A percentile compares a stretch with the other conserved stretches of the same genome.
Conservation (phyloP, 2,888 invertebrate genomes). For the Sminthurides aquaticus region DNA sequence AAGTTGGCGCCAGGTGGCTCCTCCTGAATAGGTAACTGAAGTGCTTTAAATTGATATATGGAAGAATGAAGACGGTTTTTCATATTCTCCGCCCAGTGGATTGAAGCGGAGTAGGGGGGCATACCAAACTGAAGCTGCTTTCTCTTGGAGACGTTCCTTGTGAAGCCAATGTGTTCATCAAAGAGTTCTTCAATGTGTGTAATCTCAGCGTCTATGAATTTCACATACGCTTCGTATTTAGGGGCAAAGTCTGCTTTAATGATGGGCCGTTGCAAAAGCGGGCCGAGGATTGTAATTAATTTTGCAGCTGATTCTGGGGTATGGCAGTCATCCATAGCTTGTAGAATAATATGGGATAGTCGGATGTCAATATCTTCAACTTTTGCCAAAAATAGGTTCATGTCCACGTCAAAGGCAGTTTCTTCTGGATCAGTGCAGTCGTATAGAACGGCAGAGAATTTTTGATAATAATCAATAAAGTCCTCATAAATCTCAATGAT, state of each 20-base stretch:
- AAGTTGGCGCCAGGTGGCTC: conserved; percentile 55
- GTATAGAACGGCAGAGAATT: conserved; percentile 75
- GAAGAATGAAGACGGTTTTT: conserved; percentile 22
- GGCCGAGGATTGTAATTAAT: conserved; percentile 81
- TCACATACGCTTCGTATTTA: conserved; percentile 72
- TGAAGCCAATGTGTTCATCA: conserved; percentile 6
- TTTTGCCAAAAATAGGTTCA: conserved; percentile 69
- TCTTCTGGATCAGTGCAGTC: conserved; percentile 84
- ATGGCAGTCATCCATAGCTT: conserved; percentile 86
- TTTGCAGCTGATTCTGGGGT: conserved; percentile 68
- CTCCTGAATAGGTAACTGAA: conserved; percentile 25
- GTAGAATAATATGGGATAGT: conserved; percentile 79
- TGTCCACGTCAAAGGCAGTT: conserved; percentile 72
- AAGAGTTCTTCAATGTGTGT: conserved; percentile 43
- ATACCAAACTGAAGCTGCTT: neutral
- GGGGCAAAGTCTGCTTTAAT: conserved; percentile 81
- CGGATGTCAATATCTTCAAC: conserved; percentile 83
- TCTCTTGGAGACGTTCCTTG: neutral
- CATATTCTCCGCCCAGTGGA: conserved; percentile 33
- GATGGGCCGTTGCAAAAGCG: conserved; percentile 74
- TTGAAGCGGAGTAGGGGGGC: conserved; percentile 32
- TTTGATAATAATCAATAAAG: conserved; percentile 73
- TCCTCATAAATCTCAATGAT: conserved; percentile 69
- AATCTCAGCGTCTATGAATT: conserved; percentile 67
- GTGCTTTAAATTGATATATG: conserved; percentile 28